Conservation (phyloP, 2,797 vertebrate species). For the Platalea minor region DNA sequence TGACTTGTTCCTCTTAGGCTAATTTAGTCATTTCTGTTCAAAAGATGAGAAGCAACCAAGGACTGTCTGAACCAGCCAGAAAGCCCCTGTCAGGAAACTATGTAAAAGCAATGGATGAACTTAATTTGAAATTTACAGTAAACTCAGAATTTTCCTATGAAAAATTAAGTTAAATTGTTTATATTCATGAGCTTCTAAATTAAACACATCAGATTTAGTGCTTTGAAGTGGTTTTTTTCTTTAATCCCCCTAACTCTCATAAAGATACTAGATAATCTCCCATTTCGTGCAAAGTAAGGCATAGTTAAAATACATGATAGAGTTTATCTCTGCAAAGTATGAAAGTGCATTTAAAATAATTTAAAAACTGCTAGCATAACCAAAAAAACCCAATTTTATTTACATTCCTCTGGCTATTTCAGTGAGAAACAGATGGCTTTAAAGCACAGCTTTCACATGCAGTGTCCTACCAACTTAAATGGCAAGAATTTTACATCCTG, state of each 20-base stretch:
- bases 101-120: background rate
- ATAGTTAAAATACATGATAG: background rate
- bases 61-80: background rate
- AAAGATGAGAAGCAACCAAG: background rate
- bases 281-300: background rate
- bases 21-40: background rate
- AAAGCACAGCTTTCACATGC: background rate
- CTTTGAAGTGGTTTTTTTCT: slow-evolving; percentile 30
- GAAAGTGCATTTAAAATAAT: slow-evolving; percentile 3
- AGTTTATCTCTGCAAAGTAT: background rate
- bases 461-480: background rate
- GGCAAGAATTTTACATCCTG: background rate
- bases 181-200: background rate
- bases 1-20: background rate
- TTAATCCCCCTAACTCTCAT: background rate
- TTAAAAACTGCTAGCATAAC: background rate
- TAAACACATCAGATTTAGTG: background rate
- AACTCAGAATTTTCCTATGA: background rate
- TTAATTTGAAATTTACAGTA: background rate
- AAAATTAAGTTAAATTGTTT: slow-evolving; percentile 7
- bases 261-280: slow-evolving; percentile 2
- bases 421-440: background rate
- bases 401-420: background rate
- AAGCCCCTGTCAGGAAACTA: background rate
- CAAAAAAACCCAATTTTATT: background rate